Percentiles rank a stretch among this genome's conserved stretches.
Evolutionary conservation across 2,888 invertebrate genomes (phyloP).

Genomic region (Griposia aprilina): DNA sequence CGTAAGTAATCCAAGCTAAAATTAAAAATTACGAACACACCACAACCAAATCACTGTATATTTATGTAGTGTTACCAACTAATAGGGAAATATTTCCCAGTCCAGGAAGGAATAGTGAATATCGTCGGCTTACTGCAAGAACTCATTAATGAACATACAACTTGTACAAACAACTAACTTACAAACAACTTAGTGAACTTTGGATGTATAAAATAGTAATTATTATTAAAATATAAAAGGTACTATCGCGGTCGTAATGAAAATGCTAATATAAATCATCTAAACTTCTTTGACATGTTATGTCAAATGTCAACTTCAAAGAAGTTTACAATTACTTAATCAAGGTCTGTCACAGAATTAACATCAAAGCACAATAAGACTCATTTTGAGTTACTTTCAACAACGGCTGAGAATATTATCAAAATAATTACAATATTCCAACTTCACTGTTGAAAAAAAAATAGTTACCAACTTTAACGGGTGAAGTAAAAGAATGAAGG

Average conservation of each 20-base stretch:
- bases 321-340: too few species aligned
- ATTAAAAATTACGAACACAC: slow-evolving; percentile 53
- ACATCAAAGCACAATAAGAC: not conserved
- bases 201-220: too few species aligned
- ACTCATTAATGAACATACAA: too few species aligned
- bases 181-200: too few species aligned
- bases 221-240: too few species aligned
- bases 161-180: too few species aligned
- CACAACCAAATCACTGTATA: slow-evolving; percentile 25
- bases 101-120: not conserved
- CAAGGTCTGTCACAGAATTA: not conserved
- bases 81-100: not conserved
- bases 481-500: not conserved
- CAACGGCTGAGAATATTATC: not conserved
- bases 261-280: too few species aligned
- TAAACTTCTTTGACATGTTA: too few species aligned
- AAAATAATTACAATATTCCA: not conserved
- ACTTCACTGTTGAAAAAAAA: not conserved
- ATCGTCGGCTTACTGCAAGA: too few species aligned
- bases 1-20: slow-evolving; percentile 33
- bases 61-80: not conserved
- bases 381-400: not conserved
- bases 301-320: not conserved
- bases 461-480: not conserved
- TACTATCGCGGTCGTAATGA: too few species aligned